Evolutionary conservation across 2,888 invertebrate genomes (phyloP).

Genomic region (Podotricha telesiphe): DNA sequence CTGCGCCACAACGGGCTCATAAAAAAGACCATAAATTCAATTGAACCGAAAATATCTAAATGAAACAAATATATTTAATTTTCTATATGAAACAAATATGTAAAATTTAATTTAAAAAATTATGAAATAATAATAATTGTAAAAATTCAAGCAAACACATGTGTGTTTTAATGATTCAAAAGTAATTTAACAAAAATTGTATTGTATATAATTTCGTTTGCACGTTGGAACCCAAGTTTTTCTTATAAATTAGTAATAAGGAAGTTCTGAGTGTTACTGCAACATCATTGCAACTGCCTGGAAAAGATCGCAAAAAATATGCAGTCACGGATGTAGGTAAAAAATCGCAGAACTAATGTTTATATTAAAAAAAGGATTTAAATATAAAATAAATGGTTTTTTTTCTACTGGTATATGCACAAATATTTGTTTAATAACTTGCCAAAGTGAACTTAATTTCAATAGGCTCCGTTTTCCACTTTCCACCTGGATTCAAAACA

Average conservation of each 20-base stretch:
- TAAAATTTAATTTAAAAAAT: background rate
- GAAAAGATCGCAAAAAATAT: slow-evolving; percentile 26
- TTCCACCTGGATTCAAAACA: too few relatives aligned
- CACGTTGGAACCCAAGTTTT: slow-evolving; percentile 2
- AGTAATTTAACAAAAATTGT: background rate
- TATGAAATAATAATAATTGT: background rate
- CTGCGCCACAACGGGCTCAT: too few relatives aligned
- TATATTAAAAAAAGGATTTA: background rate
- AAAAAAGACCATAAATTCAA: too few relatives aligned
- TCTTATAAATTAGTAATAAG: slow-evolving; percentile 26
- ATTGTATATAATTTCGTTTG: background rate
- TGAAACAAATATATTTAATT: too few relatives aligned
- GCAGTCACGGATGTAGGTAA: slow-evolving; percentile 30
- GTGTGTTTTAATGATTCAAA: background rate
- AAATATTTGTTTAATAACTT: background rate
- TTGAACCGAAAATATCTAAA: too few relatives aligned
- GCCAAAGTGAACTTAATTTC: too few relatives aligned
- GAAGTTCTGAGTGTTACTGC: slow-evolving; percentile 19
- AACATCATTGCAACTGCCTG: slow-evolving; percentile 21
- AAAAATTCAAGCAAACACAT: background rate
- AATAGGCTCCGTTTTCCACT: too few relatives aligned
- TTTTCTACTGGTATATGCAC: background rate
- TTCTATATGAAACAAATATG: too few relatives aligned
- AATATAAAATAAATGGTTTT: background rate
- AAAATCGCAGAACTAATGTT: slow-evolving; percentile 6